Conservation (phyloP, 2,888 invertebrate genomes). For the Dysmachus trigonus region DNA sequence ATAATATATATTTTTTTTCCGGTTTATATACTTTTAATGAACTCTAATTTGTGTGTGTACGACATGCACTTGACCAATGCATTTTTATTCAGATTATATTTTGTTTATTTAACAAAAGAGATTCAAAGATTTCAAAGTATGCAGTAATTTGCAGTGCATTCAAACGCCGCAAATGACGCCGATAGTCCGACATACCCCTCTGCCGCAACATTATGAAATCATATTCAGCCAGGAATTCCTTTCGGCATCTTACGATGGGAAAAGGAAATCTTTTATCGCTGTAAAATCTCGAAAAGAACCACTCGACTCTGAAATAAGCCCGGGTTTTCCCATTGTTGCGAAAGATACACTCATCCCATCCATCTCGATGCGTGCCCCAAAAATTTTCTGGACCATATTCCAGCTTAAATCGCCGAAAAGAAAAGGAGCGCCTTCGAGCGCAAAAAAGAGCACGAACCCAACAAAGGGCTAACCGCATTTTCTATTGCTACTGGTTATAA, state of each 20-base stretch:
- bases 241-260: background rate
- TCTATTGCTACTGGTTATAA: conserved; percentile 18
- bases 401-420: conserved; percentile 4
- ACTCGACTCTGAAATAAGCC: conserved; percentile 40
- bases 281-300: conserved; percentile 22
- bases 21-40: too few relatives aligned
- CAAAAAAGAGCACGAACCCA: conserved; percentile 8
- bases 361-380: conserved; percentile 2
- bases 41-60: too few relatives aligned
- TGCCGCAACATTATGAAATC: background rate
- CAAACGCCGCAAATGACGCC: background rate
- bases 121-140: background rate
- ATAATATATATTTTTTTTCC: too few relatives aligned
- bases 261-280: conserved; percentile 7
- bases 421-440: background rate
- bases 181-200: background rate
- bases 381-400: conserved; percentile 39
- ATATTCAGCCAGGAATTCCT: background rate
- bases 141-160: background rate
- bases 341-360: background rate
- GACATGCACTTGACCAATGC: too few relatives aligned
- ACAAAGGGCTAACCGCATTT: conserved; percentile 37
- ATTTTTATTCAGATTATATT: too few relatives aligned
- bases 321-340: conserved; percentile 25
- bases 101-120: too few relatives aligned